These are phyloP conservation scores for Mesocricetus auratus DNA, from an alignment of 2,113 vertebrate genomes.

Conservation along the genomic window DNA sequence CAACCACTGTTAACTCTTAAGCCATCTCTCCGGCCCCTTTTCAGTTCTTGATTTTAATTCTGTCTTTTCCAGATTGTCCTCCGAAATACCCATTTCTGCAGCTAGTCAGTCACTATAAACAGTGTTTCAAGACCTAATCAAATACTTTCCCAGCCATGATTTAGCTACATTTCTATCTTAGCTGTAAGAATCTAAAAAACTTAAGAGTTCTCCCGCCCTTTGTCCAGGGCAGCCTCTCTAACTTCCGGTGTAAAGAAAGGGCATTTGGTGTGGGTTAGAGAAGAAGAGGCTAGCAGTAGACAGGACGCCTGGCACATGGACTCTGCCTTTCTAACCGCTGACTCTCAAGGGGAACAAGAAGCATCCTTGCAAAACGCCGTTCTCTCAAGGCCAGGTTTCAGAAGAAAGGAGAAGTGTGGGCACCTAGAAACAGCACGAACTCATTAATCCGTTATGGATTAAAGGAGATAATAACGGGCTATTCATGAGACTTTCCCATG, in stretches of 20 bases:
- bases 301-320: neutral
- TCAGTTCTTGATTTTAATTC: slow-evolving; percentile 43
- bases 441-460: neutral
- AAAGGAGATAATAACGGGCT: neutral
- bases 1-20: neutral
- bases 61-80: slow-evolving; percentile 63
- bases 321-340: neutral
- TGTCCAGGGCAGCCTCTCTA: neutral
- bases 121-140: slow-evolving; percentile 53
- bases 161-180: slow-evolving; percentile 54
- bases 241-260: slow-evolving; percentile 64
- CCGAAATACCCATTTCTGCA: slow-evolving; percentile 64
- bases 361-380: neutral
- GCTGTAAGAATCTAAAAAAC: neutral
- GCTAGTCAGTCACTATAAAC: slow-evolving; percentile 44
- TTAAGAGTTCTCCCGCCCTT: slow-evolving; percentile 25
- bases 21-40: neutral
- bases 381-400: neutral
- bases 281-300: neutral
- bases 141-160: slow-evolving; percentile 58
- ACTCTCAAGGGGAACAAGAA: neutral
- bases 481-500: neutral
- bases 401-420: neutral
- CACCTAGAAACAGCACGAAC: neutral
- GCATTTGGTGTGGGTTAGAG: slow-evolving; percentile 23